These are phyloP conservation scores for Smutsia gigantea DNA, from an alignment of 2,797 vertebrate genomes.

Conservation along the genomic window DNA sequence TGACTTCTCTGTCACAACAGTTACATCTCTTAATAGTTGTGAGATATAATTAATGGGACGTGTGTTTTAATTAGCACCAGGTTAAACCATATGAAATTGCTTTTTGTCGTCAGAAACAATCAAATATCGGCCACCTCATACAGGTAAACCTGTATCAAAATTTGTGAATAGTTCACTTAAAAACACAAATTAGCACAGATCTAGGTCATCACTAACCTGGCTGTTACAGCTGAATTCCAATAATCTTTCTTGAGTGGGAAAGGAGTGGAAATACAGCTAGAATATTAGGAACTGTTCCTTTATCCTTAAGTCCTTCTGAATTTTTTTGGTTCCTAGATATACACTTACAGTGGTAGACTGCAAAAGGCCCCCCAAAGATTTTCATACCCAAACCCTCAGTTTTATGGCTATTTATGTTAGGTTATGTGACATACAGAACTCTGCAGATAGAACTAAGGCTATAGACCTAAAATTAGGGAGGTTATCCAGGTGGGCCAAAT, in stretches of 20 bases:
- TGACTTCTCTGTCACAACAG: conserved; percentile 3
- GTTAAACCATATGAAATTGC: background rate
- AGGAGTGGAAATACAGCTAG: background rate
- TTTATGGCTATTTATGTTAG: background rate
- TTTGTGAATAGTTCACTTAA: background rate
- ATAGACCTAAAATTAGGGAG: background rate
- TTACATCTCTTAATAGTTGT: background rate
- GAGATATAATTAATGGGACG: background rate
- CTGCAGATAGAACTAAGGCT: background rate
- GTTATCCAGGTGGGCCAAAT: background rate
- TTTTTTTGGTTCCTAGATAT: background rate
- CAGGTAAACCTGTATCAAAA: background rate
- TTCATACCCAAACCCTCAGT: background rate
- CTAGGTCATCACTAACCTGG: background rate
- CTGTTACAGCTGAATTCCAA: background rate
- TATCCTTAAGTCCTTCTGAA: conserved; percentile 41
- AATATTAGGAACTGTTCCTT: background rate
- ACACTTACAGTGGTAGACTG: background rate
- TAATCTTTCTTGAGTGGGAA: background rate
- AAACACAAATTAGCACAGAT: background rate
- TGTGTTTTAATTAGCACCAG: background rate
- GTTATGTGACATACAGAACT: background rate
- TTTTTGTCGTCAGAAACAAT: background rate
- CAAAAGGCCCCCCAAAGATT: background rate
- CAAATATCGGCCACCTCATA: background rate